Conservation (phyloP, 2,888 invertebrate species). For the Artemia sp. region DNA sequence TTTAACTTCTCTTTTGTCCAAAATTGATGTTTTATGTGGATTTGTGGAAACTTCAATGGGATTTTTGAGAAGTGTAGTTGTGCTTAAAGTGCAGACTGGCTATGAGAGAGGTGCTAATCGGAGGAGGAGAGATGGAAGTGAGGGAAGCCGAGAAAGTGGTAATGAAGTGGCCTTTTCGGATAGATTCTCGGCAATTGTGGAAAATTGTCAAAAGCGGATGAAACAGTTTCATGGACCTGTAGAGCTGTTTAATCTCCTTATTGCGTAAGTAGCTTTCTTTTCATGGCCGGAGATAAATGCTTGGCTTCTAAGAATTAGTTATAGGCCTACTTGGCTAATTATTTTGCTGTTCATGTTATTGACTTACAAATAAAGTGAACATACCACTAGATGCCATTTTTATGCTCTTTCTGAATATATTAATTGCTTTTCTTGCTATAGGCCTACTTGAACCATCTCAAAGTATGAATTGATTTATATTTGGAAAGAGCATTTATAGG, state of each 20-base stretch:
- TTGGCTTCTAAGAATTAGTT: no score
- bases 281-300: neutral
- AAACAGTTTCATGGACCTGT: slow-evolving; percentile 12
- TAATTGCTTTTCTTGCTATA: no score
- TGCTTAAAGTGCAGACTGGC: neutral
- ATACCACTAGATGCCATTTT: no score
- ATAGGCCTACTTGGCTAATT: no score
- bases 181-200: slow-evolving; percentile 1
- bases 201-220: slow-evolving; percentile 12
- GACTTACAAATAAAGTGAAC: no score
- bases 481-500: no score
- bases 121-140: slow-evolving; percentile 8
- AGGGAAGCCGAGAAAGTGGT: slow-evolving; percentile 2
- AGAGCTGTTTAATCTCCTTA: neutral
- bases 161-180: slow-evolving; percentile 16
- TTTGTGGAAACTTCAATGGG: neutral
- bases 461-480: no score
- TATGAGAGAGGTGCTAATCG: slow-evolving; percentile 12
- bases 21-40: no score
- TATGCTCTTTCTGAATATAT: no score
- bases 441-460: no score
- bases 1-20: no score
- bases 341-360: no score
- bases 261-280: neutral
- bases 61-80: slow-evolving; percentile 2